Evolutionary conservation across 2,888 invertebrate genomes (phyloP).

Genomic region (Plutella xylostella): DNA sequence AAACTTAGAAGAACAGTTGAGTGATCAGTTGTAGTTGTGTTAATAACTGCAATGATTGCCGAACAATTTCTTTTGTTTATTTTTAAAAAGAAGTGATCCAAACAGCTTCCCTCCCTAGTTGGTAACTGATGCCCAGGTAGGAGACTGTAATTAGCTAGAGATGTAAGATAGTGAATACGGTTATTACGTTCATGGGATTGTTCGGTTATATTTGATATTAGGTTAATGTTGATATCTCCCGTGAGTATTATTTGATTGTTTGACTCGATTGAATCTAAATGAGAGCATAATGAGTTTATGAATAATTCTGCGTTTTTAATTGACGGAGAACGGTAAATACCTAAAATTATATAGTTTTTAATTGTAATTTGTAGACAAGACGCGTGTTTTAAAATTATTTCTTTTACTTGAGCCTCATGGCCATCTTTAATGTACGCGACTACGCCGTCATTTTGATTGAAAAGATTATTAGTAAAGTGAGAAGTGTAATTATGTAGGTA

Average conservation of each 20-base stretch:
- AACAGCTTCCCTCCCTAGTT: constrained; percentile 9
- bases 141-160: constrained; percentile 5
- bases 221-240: constrained; percentile 3
- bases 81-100: constrained; percentile 12
- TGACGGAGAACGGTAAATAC: not conserved
- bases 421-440: not conserved
- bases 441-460: constrained; percentile 3
- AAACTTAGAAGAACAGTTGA: constrained; percentile 2
- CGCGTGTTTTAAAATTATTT: not conserved
- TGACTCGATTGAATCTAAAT: not conserved
- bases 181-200: not conserved
- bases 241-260: not conserved
- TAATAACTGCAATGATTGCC: constrained; percentile 1
- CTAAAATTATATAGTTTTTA: not conserved
- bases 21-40: constrained; percentile 13
- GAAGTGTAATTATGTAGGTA: not conserved
- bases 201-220: not conserved
- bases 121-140: constrained; percentile 9
- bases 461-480: not conserved
- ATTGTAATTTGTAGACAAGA: not conserved
- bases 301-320: not conserved
- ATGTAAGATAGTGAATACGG: constrained; percentile 1
- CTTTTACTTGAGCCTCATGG: not conserved
- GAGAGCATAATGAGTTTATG: not conserved
- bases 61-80: not conserved